Evolutionary conservation across 1,140 invertebrate species (phyloP).

Genomic region (Asobara japonica): DNA sequence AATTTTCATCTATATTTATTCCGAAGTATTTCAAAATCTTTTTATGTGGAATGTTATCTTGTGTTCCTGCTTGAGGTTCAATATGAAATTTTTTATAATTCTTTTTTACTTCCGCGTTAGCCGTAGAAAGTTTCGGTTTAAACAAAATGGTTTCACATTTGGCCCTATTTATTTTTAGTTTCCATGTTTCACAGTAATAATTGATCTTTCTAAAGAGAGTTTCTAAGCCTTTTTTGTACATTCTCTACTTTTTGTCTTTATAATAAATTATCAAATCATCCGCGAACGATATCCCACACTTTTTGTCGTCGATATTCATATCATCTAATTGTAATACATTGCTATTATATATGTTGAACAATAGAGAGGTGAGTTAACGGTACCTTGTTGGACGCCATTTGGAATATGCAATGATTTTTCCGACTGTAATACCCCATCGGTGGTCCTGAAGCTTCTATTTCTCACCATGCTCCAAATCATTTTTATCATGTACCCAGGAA

Average conservation of each 20-base stretch:
- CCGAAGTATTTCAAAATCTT: constrained; percentile 22
- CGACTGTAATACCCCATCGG: background rate
- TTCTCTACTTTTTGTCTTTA: background rate
- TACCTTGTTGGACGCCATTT: too few relatives aligned
- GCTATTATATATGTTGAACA: constrained; percentile 37
- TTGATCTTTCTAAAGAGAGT: background rate
- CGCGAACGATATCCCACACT: constrained; percentile 21
- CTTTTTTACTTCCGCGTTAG: background rate
- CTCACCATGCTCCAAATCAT: background rate
- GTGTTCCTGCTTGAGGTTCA: background rate
- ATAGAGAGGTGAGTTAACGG: constrained; percentile 22
- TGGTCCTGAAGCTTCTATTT: background rate
- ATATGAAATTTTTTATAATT: background rate
- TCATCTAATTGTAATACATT: background rate
- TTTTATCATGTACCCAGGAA: background rate
- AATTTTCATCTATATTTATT: constrained; percentile 5
- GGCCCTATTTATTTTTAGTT: constrained; percentile 17
- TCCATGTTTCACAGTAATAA: constrained; percentile 21
- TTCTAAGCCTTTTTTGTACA: constrained; percentile 13
- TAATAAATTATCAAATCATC: constrained; percentile 27
- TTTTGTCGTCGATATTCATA: background rate
- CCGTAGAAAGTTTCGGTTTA: background rate
- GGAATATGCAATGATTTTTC: background rate
- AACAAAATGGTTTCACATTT: constrained; percentile 36
- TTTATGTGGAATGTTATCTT: constrained; percentile 20